phyloP scores from a whole-genome alignment of 1,140 invertebrate species.

The Drosophila virilis region DNA sequence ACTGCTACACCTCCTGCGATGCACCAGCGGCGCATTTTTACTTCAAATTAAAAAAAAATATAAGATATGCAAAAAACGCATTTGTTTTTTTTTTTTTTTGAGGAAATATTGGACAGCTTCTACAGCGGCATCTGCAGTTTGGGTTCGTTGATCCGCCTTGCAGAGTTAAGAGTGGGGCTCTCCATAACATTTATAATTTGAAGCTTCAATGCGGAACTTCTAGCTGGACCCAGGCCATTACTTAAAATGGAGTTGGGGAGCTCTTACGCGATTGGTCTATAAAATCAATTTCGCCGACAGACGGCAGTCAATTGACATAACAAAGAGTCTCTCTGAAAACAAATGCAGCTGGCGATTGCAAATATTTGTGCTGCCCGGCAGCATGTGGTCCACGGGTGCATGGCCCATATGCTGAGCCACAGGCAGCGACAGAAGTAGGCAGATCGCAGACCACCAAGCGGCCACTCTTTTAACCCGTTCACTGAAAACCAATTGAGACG shows the following conservation, averaged over 20 bases:
- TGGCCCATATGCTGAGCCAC: constrained; percentile 15
- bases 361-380: constrained; percentile 70
- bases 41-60: constrained; percentile 61
- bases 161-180: constrained; percentile 19
- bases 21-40: constrained; percentile 40
- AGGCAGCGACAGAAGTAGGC: constrained; percentile 1
- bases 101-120: constrained; percentile 14
- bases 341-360: constrained; percentile 55
- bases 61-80: constrained; percentile 11
- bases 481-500: constrained; percentile 24
- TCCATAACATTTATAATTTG: constrained; percentile 60
- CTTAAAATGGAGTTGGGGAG: constrained; percentile 31
- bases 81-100: constrained; percentile 8
- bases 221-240: not conserved
- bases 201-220: constrained; percentile 25
- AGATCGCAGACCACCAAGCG: constrained; percentile 17
- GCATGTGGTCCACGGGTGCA: constrained; percentile 59
- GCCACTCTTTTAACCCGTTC: constrained; percentile 53
- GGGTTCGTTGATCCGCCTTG: constrained; percentile 61
- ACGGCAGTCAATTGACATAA: constrained; percentile 58
- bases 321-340: constrained; percentile 31
- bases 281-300: constrained; percentile 39
- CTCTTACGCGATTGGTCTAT: constrained; percentile 33
- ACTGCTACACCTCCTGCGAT: constrained; percentile 24
- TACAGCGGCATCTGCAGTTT: constrained; percentile 44